Conservation (phyloP, 2,888 invertebrate genomes). For the Beris chalybata region DNA sequence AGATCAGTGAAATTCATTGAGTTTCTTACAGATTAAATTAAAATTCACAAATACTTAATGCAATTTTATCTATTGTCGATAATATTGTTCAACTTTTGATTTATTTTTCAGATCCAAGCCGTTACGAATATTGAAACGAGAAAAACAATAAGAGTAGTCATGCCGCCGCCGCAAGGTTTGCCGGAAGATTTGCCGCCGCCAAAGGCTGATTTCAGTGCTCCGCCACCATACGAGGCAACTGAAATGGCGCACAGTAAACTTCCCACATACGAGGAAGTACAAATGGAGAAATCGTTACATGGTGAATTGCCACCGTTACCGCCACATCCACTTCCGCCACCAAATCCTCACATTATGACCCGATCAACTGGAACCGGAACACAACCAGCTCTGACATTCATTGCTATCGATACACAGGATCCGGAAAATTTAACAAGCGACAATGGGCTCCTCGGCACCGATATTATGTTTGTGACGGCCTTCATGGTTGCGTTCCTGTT, state of each 20-base stretch:
- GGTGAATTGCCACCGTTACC: conserved; percentile 62
- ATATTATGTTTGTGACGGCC: conserved; percentile 90
- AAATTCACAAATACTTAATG: no score
- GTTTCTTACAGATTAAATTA: no score
- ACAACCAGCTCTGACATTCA: conserved; percentile 67
- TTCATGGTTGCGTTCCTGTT: conserved; percentile 95
- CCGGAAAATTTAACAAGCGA: conserved; percentile 74
- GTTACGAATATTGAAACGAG: not conserved
- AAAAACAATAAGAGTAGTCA: not conserved
- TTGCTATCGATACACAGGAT: conserved; percentile 73
- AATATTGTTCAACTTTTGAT: not conserved
- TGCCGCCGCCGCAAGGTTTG: conserved; percentile 3
- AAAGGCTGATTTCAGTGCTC: conserved; percentile 81
- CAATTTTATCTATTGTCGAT: no score
- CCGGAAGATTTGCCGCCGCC: conserved; percentile 75
- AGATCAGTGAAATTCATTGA: no score
- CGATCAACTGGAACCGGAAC: conserved; percentile 42
- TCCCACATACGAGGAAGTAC: conserved; percentile 91
- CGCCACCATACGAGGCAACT: conserved; percentile 85
- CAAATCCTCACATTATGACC: conserved; percentile 39
- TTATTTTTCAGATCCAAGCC: not conserved
- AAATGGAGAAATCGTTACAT: conserved; percentile 80
- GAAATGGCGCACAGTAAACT: conserved; percentile 65
- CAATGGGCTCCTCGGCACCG: conserved; percentile 83
- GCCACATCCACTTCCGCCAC: conserved; percentile 49